These are phyloP conservation scores for Ypsolopha scabrella DNA, from an alignment of 2,888 invertebrate species.

Conservation along the genomic window DNA sequence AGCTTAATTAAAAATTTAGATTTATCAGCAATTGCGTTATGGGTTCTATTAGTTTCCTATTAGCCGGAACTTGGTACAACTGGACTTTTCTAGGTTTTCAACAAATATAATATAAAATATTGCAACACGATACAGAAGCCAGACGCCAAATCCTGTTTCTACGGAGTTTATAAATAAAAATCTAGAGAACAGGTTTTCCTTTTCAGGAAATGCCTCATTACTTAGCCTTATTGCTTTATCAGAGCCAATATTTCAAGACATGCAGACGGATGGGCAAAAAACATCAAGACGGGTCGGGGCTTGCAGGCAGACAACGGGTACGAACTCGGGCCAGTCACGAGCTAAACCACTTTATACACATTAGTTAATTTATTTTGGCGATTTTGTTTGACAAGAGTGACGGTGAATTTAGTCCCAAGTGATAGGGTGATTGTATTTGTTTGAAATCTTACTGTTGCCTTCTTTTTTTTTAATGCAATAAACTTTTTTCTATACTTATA, in stretches of 20 bases:
- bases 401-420: slow-evolving; percentile 25
- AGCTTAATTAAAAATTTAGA: slow-evolving; percentile 43
- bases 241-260: slow-evolving; percentile 43
- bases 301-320: slow-evolving; percentile 25
- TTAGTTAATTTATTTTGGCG: slow-evolving; percentile 53
- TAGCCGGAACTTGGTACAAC: neutral
- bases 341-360: slow-evolving; percentile 50
- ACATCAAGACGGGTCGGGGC: slow-evolving; percentile 38
- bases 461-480: too few relatives aligned
- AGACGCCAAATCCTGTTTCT: neutral
- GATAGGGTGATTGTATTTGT: slow-evolving; percentile 25
- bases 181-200: neutral
- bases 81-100: neutral
- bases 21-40: slow-evolving; percentile 21
- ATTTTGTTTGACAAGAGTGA: slow-evolving; percentile 46
- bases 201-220: slow-evolving; percentile 43
- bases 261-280: slow-evolving; percentile 34
- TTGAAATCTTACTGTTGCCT: too few relatives aligned
- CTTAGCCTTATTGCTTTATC: slow-evolving; percentile 36
- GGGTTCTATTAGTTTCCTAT: slow-evolving; percentile 12
- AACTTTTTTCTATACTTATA: too few relatives aligned
- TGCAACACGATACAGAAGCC: neutral
- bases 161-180: neutral
- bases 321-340: slow-evolving; percentile 55
- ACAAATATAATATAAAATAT: neutral